These are phyloP conservation scores for Tyria jacobaeae DNA, from an alignment of 2,888 invertebrate genomes.

Conservation along the genomic window DNA sequence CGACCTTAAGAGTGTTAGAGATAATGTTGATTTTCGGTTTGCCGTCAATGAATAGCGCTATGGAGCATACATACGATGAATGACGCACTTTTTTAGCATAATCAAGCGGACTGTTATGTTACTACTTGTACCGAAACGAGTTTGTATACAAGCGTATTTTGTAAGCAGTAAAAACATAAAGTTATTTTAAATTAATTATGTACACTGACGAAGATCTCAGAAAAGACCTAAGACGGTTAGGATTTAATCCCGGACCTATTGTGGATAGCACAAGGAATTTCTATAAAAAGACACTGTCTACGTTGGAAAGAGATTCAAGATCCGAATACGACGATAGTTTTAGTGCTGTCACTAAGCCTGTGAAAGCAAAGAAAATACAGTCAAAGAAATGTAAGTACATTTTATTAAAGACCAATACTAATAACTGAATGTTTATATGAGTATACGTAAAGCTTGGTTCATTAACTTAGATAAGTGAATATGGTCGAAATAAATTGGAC, in stretches of 20 bases:
- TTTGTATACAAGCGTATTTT: background rate
- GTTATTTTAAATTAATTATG: background rate
- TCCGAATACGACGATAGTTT: background rate
- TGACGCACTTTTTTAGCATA: background rate
- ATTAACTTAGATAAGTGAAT: background rate
- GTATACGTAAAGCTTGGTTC: background rate
- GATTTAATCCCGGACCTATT: background rate
- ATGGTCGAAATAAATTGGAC: no score
- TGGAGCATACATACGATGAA: background rate
- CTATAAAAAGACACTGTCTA: background rate
- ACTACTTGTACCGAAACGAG: no score
- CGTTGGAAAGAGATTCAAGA: background rate
- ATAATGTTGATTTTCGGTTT: background rate
- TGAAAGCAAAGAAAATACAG: background rate
- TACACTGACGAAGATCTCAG: background rate
- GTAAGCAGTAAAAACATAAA: background rate
- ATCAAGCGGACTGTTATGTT: no score
- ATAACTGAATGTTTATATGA: background rate
- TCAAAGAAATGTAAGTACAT: background rate
- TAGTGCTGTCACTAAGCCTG: background rate
- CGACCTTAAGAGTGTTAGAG: background rate
- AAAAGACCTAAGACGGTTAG: background rate
- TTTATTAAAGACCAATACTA: background rate
- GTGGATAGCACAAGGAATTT: background rate
- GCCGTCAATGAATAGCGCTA: background rate